phyloP scores from a whole-genome alignment of 2,888 invertebrate genomes.

The Bombyx huttoni region DNA sequence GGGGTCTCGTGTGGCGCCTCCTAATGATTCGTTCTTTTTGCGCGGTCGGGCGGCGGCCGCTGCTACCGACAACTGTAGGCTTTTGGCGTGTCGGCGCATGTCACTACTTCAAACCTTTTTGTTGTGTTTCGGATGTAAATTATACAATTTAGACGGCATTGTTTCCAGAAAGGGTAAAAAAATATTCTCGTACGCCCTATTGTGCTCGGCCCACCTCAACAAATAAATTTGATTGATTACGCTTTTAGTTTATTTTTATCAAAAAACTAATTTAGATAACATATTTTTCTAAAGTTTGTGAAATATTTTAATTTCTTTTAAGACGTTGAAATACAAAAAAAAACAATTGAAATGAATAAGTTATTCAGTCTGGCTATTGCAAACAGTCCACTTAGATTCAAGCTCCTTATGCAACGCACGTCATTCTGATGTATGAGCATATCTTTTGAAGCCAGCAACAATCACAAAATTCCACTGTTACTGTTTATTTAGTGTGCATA shows the following conservation, averaged over 20 bases:
- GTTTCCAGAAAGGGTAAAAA: slow-evolving; percentile 26
- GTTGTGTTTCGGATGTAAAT: slow-evolving; percentile 62
- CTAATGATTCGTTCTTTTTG: slow-evolving; percentile 71
- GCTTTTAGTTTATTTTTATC: not conserved
- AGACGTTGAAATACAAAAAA: too few species aligned
- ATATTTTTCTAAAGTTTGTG: too few species aligned
- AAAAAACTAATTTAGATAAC: too few species aligned
- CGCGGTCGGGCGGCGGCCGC: slow-evolving; percentile 45
- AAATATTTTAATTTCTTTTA: too few species aligned
- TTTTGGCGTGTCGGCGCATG: slow-evolving; percentile 64
- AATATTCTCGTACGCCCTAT: not conserved
- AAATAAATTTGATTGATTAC: not conserved
- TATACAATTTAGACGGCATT: slow-evolving; percentile 64
- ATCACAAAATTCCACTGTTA: slow-evolving; percentile 11
- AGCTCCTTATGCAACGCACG: too few species aligned
- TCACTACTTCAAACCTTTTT: slow-evolving; percentile 54
- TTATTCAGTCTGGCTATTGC: too few species aligned
- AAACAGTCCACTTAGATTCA: too few species aligned
- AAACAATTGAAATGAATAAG: too few species aligned
- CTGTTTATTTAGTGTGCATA: slow-evolving; percentile 36
- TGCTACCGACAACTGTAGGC: slow-evolving; percentile 50
- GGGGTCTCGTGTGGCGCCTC: slow-evolving; percentile 71
- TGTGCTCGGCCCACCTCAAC: not conserved
- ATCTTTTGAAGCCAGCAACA: not conserved
- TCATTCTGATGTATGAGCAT: not conserved